Base-by-base conservation (phyloP, 2,113 vertebrate genomes). In the Pomatostomus ruficeps region DNA sequence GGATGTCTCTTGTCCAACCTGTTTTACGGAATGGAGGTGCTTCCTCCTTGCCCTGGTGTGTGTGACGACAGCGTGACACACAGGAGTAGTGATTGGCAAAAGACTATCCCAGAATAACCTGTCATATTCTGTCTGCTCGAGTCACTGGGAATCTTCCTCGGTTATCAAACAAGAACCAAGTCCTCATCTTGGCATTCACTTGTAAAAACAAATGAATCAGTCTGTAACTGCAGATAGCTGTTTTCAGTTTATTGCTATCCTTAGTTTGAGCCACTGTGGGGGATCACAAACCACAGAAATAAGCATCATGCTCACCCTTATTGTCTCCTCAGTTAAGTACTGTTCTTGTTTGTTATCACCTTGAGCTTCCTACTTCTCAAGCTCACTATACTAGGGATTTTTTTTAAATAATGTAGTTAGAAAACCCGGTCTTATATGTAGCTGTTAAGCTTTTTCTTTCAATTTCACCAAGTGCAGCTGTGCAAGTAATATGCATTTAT, bases 21-120 rank as follows among this genome's bases (percentile, higher is more conserved):
- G 95, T 96, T 96, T 49, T 54, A 25, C 57, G 87, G 70, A 95
- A 67, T n/a, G 24, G 77, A 57, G 54, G n/a, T 48, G 40, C 23
- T 85, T 92, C 85, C 75, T 91, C 59, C 38, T 81, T 33, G 29
- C 29, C 49, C 26, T 7, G 14, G 21, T 10, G 18, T 22, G 48
- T 1, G 14, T 35, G 48, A n/a, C 8, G 0, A 11, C 1, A 4
- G 22, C 3, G 3, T 94, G 90, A 82, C 51, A 11, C 55, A 24
- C 2, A 0, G 59, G 63, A 51, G 38, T 11, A 65, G 13, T 48
- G 49, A 0, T 21, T 3, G 0, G 54, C 36, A 38, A 13, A n/a
- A 57, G 21, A 9, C 35, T 55, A 3, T 38, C 55, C 62, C 29
- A 2, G 45, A 65, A 12, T 36, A 36, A 42, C 43, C 33, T 1